Evolutionary conservation across 2,888 invertebrate species (phyloP).

Genomic region (Himalopsyche tibetana): DNA sequence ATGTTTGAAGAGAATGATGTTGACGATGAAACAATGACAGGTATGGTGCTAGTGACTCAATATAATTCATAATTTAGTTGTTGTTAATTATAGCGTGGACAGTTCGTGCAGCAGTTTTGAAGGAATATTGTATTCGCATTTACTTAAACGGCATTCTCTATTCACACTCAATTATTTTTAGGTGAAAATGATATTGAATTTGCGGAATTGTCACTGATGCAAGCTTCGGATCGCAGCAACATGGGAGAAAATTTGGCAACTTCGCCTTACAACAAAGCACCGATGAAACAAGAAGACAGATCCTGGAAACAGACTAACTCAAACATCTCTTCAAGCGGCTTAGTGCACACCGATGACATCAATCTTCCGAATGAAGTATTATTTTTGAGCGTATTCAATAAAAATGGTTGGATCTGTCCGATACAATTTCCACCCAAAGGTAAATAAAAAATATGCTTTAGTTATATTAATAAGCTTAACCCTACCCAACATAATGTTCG

Average conservation of each 20-base stretch:
- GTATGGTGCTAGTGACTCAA: conserved; percentile 70
- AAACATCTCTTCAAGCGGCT: conserved; percentile 27
- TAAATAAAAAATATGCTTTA: conserved; percentile 31
- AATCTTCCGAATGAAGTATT: conserved; percentile 57
- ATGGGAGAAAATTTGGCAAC: background rate
- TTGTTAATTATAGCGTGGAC: too few relatives aligned
- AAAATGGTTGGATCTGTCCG: conserved; percentile 64
- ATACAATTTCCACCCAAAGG: conserved; percentile 63
- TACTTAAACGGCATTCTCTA: too few relatives aligned
- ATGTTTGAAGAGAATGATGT: conserved; percentile 91
- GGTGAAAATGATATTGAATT: conserved; percentile 83
- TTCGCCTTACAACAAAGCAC: background rate
- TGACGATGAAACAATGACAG: conserved; percentile 90
- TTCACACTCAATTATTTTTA: conserved; percentile 69
- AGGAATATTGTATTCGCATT: too few relatives aligned
- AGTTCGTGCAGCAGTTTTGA: too few relatives aligned
- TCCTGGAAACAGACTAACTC: conserved; percentile 52
- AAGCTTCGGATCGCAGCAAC: conserved; percentile 14
- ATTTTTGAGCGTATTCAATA: conserved; percentile 60
- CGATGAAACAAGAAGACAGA: conserved; percentile 49
- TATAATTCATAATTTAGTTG: too few relatives aligned
- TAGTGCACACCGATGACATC: conserved; percentile 45
- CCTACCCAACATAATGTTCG: background rate
- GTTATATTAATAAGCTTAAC: background rate
- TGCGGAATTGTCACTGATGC: conserved; percentile 73